Evolutionary conservation across 35 echinoderm and acorn worm genomes (phyloP), one percentile per base, ranked within the genome.

Genomic region (Lytechinus variegatus): DNA sequence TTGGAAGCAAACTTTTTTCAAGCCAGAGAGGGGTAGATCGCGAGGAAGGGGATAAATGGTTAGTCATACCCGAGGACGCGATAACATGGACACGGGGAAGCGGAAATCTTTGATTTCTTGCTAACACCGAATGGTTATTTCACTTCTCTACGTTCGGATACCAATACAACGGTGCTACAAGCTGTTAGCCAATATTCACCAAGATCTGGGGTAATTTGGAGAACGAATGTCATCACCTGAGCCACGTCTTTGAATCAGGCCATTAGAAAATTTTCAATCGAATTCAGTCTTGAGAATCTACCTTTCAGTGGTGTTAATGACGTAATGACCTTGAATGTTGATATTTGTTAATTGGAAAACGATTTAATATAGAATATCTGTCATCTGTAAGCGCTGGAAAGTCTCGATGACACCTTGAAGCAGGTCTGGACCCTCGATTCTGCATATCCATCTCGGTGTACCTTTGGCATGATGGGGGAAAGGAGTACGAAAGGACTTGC

Each of bases 51-150:
- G 66, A 24, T 79, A 79, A 79, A 79, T 6, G 19, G 66, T 79
- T 79, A 79, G 66, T 79, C 66, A 79, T 79, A 79, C 19, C 66
- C 29, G 52, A 52, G 52, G 88, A 28, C 52, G 27, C 28, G 33
- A 44, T 90, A 90, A 90, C 11, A 33, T 90, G 88, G 88, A 90
- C 88, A 90, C 88, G 88, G 28, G 12, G 5, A 33, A 90, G 52
- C 88, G 88, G 88, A 90, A 90, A 90, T 90, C 88, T 90, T 90
- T 90, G 88, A 90, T 90, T 90, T 90, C 88, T 90, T 3, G 88
- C 88, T 90, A 52, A 90, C 88, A 90, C 88, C 88, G 52, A 54
- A 33, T 54, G 66, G 66, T 79, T 16, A 79, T 79, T 79, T 79
- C 66, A n/a, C 16, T 79, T n/a, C n/a, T 16, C 66, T 79, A 79